Conservation (phyloP, 2,797 vertebrate genomes). For the Lagorchestes hirsutus region DNA sequence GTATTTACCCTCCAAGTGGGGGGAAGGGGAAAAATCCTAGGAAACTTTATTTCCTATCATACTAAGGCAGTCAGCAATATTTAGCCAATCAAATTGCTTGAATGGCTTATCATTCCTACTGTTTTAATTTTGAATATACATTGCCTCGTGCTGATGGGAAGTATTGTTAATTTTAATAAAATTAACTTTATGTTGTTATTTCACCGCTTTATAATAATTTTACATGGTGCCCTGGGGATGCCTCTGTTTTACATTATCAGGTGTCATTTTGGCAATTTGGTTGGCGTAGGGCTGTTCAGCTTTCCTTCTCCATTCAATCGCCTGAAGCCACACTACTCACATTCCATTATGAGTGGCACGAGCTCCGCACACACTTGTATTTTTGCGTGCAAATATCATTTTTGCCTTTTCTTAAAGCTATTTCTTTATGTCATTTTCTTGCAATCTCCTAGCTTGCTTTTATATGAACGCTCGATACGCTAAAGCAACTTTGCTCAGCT, state of each 20-base stretch:
- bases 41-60: conserved; percentile 57
- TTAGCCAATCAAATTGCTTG: conserved; percentile 67
- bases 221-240: conserved; percentile 82
- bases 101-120: conserved; percentile 63
- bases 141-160: conserved; percentile 83
- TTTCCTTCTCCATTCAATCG: conserved; percentile 77
- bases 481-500: conserved; percentile 54
- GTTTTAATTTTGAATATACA: conserved; percentile 79
- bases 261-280: conserved; percentile 79
- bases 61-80: conserved; percentile 50
- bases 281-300: conserved; percentile 73
- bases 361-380: conserved; percentile 75
- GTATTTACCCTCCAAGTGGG: conserved; percentile 39
- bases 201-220: conserved; percentile 85
- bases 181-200: conserved; percentile 86
- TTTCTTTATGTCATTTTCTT: conserved; percentile 69
- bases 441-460: conserved; percentile 69
- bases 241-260: conserved; percentile 81
- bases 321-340: conserved; percentile 81
- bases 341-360: conserved; percentile 68
- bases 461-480: conserved; percentile 58
- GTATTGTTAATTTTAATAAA: conserved; percentile 86
- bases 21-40: conserved; percentile 19
- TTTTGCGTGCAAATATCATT: conserved; percentile 78
- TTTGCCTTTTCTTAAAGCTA: conserved; percentile 80